A percentile compares a stretch with the other conserved stretches of the same genome.
Conservation (phyloP, 2,113 vertebrate species). For the Xerus inauris region DNA sequence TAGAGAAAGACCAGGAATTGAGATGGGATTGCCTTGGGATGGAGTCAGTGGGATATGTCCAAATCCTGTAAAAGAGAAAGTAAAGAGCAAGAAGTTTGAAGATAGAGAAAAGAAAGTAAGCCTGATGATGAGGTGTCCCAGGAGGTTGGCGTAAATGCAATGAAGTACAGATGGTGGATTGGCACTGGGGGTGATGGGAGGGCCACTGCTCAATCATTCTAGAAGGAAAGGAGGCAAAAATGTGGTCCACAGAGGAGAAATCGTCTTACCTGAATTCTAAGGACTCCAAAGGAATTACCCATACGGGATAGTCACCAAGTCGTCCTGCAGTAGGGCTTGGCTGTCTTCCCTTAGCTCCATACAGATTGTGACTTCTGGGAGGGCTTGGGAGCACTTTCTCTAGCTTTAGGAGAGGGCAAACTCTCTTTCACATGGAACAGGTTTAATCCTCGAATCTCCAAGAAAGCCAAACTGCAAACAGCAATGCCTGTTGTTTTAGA, state of each 20-base stretch:
- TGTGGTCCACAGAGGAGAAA: neutral
- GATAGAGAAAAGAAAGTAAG: neutral
- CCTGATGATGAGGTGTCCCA: neutral
- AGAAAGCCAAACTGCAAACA: neutral
- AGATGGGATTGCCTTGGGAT: neutral
- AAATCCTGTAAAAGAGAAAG: neutral
- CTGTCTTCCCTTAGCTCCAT: rapidly evolving
- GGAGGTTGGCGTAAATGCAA: neutral
- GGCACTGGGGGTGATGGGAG: neutral
- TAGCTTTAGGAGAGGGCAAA: neutral
- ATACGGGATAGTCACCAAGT: neutral
- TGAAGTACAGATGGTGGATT: no score
- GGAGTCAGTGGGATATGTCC: neutral
- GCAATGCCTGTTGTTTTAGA: neutral
- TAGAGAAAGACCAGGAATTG: neutral
- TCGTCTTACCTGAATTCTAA: neutral
- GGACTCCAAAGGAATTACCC: neutral
- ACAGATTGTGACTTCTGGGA: neutral
- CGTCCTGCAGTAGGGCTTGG: neutral
- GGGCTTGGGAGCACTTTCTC: neutral
- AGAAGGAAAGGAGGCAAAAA: neutral
- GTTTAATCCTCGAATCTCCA: neutral
- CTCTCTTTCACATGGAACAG: rapidly evolving
- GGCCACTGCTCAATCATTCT: rapidly evolving
- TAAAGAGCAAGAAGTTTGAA: neutral